Base-by-base conservation (phyloP, 2,797 vertebrate genomes). In the Heteromormyrus szaboi region DNA sequence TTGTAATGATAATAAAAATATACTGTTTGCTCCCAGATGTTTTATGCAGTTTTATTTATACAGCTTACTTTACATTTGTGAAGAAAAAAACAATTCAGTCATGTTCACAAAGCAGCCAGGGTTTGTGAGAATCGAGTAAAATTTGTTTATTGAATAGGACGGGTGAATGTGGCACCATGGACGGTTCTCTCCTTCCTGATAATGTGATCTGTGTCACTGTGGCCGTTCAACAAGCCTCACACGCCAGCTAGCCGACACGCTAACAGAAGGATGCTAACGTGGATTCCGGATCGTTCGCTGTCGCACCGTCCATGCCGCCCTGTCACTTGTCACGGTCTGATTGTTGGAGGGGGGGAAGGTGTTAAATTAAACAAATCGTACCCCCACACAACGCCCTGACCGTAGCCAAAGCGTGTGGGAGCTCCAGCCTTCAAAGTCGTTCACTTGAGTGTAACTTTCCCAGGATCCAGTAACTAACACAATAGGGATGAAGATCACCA, bases 391-490 rank as follows among this genome's bases (percentile, higher is more conserved):
- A 19, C n/a, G 7, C 48, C 72, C 72, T 44, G 56, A 76, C 68
- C 25, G 29, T 46, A 11, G 41, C 79, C 44, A 84, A 84, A 84
- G 19, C 22, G 1, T 11, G 11, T 12, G 81, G 46, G 11, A 29
- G 48, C 22, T 51, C 22, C 81, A 29, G 22, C 81, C 46, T 8
- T 29, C 81, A 12, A 50, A 51, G 19, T 50, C 0, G 9, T 14
- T 84, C 11, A 51, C n/a, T 84, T 48, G 29, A 65, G 22, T 85
- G 86, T 84, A 54, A 90, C 85, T 93, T 96, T 95, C 93, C 92
- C 94, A 95, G 93, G 93, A 92, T 90, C 76, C 85, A 29, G 88
- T 93, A 92, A 94, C 93, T 93, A 95, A 93, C 93, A 93, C 89
- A 90, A 90, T 72, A 91, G 91, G 91, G 92, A 93, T 91, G 93